Percentiles rank a stretch among this genome's conserved stretches.
phyloP scores from a whole-genome alignment of 2,797 vertebrate species.

The Cynopterus sphinx region DNA sequence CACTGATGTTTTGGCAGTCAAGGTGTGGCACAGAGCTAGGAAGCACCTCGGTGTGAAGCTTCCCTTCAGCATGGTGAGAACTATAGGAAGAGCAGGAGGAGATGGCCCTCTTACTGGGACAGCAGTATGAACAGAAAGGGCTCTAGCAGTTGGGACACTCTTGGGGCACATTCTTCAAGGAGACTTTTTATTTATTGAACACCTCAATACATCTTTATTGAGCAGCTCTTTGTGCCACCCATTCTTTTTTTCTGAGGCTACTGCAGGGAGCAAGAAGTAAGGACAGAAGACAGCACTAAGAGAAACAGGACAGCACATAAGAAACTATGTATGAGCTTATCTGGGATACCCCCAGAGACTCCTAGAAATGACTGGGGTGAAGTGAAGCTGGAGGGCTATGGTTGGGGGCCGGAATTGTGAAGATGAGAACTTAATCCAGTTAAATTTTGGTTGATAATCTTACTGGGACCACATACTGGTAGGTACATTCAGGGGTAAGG shows the following conservation, averaged over 20 bases:
- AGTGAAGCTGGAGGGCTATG: background rate
- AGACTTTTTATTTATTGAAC: background rate
- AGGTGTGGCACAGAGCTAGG: background rate
- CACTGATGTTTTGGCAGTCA: background rate
- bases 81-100: background rate
- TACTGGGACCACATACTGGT: background rate
- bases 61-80: background rate
- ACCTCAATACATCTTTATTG: background rate
- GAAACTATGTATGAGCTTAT: background rate
- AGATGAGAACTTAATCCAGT: background rate
- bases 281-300: background rate
- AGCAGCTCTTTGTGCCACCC: background rate
- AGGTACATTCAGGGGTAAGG: background rate
- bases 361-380: background rate
- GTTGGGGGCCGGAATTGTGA: background rate
- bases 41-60: background rate
- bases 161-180: background rate
- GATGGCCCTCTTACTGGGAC: fast-evolving
- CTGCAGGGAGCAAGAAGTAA: background rate
- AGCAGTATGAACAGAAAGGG: background rate
- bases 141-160: background rate
- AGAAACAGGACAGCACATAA: background rate
- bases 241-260: background rate
- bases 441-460: background rate
- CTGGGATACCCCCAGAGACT: background rate